Base-by-base conservation (phyloP, 2,797 vertebrate genomes). In the Aeoliscus strigatus region DNA sequence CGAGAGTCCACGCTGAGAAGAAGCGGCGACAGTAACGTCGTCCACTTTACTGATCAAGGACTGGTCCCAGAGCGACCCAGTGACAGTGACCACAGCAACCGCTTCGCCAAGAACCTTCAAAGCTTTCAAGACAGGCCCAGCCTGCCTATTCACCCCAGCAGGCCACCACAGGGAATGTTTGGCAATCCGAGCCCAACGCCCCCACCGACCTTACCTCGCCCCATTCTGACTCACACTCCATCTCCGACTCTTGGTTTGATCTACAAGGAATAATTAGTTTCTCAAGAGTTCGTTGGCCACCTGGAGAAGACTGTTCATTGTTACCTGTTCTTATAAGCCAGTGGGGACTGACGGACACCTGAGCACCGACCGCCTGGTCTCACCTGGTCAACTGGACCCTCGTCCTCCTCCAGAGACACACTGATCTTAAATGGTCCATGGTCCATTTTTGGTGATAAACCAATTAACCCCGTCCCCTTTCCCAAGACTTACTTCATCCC, bases 1-100 rank as follows among this genome's bases (percentile, higher is more conserved):
- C 87, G 94, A 4, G 94, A 97, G 75, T 96, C 94, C 51, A 97
- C 93, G 5, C 86, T 96, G 56, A 84, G 92, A 48, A 89, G 92
- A 66, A 93, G 93, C 73, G 59, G 54, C 1, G 45, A 64, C 29
- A 84, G 85, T 43, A 91, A 91, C 54, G 83, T 90, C 15, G 87
- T 86, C 51, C 78, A 92, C 35, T 74, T 88, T 28, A 83, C 87
- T 0, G 92, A 94, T 17, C 86, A 91, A 64, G 90, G 90, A 15
- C 90, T 83, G 53, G 92, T 91, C 51, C 91, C 92, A 0, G 93
- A 95, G 47, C 92, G 92, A 73, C 92, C 93, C 30, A 88, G 84
- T 62, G 91, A 90, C 84, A 2, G 49, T 15, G 80, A 83, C 0
- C 73, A 80, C 27, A 10, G 26, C 24, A 43, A 30, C 44, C 60